Evolutionary conservation across 2,113 vertebrate species (phyloP), one percentile per base, ranked within the genome.

Genomic region (Chaetodon auriga): DNA sequence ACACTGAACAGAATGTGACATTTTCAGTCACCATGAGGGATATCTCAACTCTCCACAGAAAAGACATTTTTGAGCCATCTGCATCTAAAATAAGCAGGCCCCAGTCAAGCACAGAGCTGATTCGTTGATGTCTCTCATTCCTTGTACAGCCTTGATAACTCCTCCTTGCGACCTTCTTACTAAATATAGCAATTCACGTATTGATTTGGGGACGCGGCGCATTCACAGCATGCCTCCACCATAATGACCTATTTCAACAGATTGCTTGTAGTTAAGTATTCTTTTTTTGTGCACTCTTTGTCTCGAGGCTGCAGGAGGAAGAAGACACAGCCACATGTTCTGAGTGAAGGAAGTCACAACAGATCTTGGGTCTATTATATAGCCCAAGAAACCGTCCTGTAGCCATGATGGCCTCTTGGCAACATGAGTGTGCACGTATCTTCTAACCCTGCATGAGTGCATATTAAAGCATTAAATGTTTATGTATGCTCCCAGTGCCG

Each of bases 161-260:
- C 92, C 92, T 92, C 91, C 92, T 91, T 51, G 35, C 84, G 93
- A 94, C 94, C 95, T 93, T 95, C 92, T 95, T 95, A 91, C 94
- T 93, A 92, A 90, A 94, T 94, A 95, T 95, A 95, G 90, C 82
- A 72, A 72, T 87, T 85, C 83, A 72, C 72, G 78, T 95, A 95
- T 95, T 87, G 95, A 96, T 95, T 95, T 90, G 90, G 80, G 85
- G 87, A 92, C 81, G 68, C 63, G 63, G 82, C 68, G 90, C 88
- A 90, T 94, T 92, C 90, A 84, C 93, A 90, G 94, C 92, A 79
- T 89, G 91, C 87, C 93, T 92, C 84, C 73, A 57, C 86, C 89
- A 89, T 91, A 90, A 92, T 93, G 94, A 93, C 92, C 94, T 92
- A 94, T 94, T 95, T 94, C 87, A 87, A 86, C 81, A 89, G 84